These are phyloP conservation scores for human DNA, from an alignment of 2,113 vertebrate genomes.

Conservation along the genomic window DNA sequence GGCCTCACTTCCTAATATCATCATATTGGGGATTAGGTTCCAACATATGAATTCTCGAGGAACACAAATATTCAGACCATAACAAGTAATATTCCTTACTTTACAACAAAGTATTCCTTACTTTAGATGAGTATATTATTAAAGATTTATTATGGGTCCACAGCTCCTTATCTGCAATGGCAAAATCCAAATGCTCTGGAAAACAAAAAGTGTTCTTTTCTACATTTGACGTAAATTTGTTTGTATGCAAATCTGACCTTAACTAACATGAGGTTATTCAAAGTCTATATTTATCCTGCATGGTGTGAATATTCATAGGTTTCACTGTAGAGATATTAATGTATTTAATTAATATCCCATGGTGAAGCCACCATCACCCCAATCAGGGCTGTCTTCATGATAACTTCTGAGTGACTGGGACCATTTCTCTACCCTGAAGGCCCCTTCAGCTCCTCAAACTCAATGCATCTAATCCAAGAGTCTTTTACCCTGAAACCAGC, in stretches of 20 bases:
- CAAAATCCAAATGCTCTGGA: not conserved
- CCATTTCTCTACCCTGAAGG: not conserved
- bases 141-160: not conserved
- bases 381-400: not conserved
- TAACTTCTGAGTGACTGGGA: too few species aligned
- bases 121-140: not conserved
- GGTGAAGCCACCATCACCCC: not conserved
- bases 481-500: not conserved
- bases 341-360: not conserved
- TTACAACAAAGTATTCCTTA: not conserved
- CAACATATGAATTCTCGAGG: not conserved
- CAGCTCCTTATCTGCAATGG: not conserved
- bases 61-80: not conserved
- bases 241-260: slow-evolving; percentile 38
- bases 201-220: not conserved
- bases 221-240: not conserved
- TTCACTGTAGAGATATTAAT: slow-evolving; percentile 10
- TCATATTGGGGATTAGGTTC: too few species aligned
- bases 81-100: not conserved
- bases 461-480: not conserved
- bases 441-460: not conserved
- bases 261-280: not conserved
- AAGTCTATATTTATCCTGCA: not conserved
- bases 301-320: slow-evolving; percentile 31
- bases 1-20: too few species aligned